Percentiles rank a stretch among this genome's conserved stretches.
Conservation (phyloP, 2,888 invertebrate species). For the Orchesellides sinensis region DNA sequence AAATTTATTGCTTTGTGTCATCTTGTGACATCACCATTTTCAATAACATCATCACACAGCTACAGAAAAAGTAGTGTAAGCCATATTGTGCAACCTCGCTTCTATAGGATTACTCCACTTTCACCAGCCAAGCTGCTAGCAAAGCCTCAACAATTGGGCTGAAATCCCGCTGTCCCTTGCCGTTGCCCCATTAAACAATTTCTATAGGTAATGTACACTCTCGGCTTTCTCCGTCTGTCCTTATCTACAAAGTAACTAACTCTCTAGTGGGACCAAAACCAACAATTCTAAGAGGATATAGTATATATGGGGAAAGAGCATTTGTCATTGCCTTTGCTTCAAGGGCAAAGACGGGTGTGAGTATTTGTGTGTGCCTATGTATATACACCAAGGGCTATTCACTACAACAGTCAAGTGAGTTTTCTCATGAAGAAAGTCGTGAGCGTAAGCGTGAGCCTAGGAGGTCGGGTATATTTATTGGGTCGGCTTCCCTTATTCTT, state of each 20-base stretch:
- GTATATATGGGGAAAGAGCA: conserved; percentile 40
- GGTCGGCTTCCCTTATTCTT: too few species aligned
- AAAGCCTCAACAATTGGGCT: background rate
- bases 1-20: too few species aligned
- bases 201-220: conserved; percentile 54
- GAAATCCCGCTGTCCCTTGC: background rate
- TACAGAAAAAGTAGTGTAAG: too few species aligned
- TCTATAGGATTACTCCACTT: too few species aligned
- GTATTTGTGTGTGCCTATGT: conserved; percentile 6
- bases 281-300: conserved; percentile 46
- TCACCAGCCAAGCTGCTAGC: too few species aligned
- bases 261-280: conserved; percentile 47
- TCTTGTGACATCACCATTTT: too few species aligned
- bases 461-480: background rate
- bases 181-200: conserved; percentile 58
- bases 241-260: conserved; percentile 46
- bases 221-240: conserved; percentile 60
- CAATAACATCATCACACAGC: too few species aligned
- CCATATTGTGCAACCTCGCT: too few species aligned
- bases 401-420: background rate
- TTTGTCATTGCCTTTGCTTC: conserved; percentile 60
- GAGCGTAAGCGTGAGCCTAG: background rate
- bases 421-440: background rate
- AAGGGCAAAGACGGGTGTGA: conserved; percentile 56
- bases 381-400: conserved; percentile 32